Conservation (phyloP, 2,888 invertebrate species). For the Cephus pygmeus region DNA sequence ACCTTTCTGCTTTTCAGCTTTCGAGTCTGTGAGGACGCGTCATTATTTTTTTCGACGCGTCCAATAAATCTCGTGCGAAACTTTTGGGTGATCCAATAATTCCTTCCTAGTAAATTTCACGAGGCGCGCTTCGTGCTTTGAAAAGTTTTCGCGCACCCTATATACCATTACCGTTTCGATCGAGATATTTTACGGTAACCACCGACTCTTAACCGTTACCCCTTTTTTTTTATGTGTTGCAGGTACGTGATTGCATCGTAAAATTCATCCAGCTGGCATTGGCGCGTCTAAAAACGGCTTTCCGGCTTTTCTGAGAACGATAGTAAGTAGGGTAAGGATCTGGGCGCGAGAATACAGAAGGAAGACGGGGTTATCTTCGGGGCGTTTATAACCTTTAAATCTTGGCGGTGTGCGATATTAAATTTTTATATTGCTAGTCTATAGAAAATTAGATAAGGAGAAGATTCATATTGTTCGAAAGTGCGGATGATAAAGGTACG, state of each 20-base stretch:
- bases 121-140: slow-evolving; percentile 27
- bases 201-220: slow-evolving; percentile 10
- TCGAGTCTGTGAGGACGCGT: not conserved
- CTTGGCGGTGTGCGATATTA: not conserved
- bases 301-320: not conserved
- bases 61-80: slow-evolving; percentile 4
- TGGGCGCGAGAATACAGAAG: not conserved
- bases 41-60: not conserved
- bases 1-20: too few species aligned
- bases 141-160: slow-evolving; percentile 5
- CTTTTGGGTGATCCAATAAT: slow-evolving; percentile 38
- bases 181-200: slow-evolving; percentile 5
- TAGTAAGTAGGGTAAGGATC: not conserved
- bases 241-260: slow-evolving; percentile 48
- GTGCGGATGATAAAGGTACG: not conserved
- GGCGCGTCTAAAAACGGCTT: not conserved
- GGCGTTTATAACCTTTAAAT: not conserved
- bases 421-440: not conserved
- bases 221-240: slow-evolving; percentile 27
- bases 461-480: not conserved
- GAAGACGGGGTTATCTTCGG: not conserved
- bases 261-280: slow-evolving; percentile 30
- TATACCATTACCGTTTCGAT: not conserved
- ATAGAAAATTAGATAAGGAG: not conserved
- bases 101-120: slow-evolving; percentile 34